Percentiles rank a stretch among this genome's conserved stretches.
These are phyloP conservation scores for Candoia aspera DNA, from an alignment of 2,113 vertebrate genomes.

Conservation along the genomic window DNA sequence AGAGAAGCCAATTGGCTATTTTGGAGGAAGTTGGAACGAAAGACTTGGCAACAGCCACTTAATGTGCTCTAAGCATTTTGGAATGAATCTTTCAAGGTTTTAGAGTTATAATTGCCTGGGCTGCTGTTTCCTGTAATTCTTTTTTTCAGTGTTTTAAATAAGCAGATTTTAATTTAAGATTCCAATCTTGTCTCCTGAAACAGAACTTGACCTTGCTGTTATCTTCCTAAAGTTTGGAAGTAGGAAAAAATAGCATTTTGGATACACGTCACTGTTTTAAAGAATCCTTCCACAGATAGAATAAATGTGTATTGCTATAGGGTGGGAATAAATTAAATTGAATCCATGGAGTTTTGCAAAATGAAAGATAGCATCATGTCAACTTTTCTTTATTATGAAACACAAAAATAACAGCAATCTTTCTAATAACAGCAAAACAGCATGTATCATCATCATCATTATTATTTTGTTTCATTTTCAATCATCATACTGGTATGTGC, in stretches of 20 bases:
- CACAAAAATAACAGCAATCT: not conserved
- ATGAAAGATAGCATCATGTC: not conserved
- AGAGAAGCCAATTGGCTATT: not conserved
- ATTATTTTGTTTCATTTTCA: not conserved
- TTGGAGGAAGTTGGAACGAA: not conserved
- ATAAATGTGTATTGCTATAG: not conserved
- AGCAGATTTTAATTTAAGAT: slow-evolving; percentile 3
- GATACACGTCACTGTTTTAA: not conserved
- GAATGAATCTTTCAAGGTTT: not conserved
- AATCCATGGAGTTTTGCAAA: not conserved
- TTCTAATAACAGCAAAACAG: not conserved
- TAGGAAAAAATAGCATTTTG: not conserved
- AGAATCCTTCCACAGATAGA: not conserved
- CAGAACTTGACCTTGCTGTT: not conserved
- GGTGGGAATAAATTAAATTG: not conserved
- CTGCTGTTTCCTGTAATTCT: not conserved
- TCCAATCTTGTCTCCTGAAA: not conserved
- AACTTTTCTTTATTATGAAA: not conserved
- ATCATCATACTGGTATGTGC: not conserved
- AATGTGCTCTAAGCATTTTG: slow-evolving; percentile 12
- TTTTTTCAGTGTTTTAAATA: not conserved
- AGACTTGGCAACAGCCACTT: not conserved
- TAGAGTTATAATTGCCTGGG: not conserved
- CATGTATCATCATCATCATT: not conserved
- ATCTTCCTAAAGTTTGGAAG: not conserved